Conservation (phyloP, 2,888 invertebrate genomes). For the Sinelater perroti region DNA sequence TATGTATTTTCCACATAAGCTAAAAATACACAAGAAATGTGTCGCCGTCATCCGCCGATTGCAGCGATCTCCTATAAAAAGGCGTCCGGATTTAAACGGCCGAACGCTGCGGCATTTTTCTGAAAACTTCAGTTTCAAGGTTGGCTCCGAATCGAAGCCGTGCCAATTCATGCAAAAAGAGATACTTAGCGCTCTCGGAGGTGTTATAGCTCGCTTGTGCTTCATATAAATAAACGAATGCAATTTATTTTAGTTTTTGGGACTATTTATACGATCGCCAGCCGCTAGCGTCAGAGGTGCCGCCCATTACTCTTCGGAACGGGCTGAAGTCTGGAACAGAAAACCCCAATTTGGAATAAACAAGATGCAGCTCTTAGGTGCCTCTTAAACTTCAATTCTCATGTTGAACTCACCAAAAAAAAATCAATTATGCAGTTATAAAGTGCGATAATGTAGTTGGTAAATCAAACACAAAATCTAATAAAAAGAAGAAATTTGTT, state of each 20-base stretch:
- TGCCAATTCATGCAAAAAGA: slow-evolving; percentile 9
- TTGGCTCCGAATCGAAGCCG: slow-evolving; percentile 12
- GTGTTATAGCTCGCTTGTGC: slow-evolving; percentile 21
- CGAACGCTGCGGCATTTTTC: slow-evolving; percentile 1
- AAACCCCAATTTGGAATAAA: neutral
- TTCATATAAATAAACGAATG: slow-evolving; percentile 24
- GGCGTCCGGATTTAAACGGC: no score
- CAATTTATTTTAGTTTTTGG: slow-evolving; percentile 22
- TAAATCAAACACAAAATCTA: no score
- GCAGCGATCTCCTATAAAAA: no score
- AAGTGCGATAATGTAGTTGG: no score
- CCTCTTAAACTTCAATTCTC: neutral
- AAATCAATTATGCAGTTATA: no score
- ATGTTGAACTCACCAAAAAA: no score
- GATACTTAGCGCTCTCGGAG: slow-evolving; percentile 9
- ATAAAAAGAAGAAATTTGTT: neutral
- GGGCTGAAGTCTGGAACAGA: neutral
- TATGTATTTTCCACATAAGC: no score
- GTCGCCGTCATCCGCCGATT: no score
- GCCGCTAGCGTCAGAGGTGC: slow-evolving; percentile 15
- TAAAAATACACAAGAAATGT: no score
- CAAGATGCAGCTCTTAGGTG: neutral
- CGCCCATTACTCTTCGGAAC: slow-evolving; percentile 3
- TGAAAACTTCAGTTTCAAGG: slow-evolving; percentile 14
- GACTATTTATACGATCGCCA: slow-evolving; percentile 23